phyloP scores from a whole-genome alignment of 2,113 vertebrate species.

The Myocastor coypus region DNA sequence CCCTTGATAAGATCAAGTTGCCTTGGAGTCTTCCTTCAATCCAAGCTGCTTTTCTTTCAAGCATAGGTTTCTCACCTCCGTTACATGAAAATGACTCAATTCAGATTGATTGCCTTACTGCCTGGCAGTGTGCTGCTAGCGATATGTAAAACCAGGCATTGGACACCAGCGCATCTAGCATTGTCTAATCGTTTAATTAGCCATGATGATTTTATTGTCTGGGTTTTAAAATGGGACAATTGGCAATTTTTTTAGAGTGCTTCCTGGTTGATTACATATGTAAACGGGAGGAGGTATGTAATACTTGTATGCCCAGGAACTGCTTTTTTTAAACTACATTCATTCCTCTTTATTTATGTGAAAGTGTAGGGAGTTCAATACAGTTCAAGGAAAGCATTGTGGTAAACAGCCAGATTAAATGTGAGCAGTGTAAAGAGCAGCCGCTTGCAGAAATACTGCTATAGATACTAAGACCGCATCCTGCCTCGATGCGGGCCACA shows the following conservation, averaged over 20 bases:
- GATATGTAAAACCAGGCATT: slow-evolving; percentile 66
- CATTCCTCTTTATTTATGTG: slow-evolving; percentile 88
- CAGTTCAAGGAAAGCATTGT: slow-evolving; percentile 90
- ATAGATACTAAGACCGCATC: slow-evolving; percentile 88
- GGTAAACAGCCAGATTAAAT: slow-evolving; percentile 90
- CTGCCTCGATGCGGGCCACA: slow-evolving; percentile 86
- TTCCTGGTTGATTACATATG: slow-evolving; percentile 85
- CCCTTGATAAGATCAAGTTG: background rate
- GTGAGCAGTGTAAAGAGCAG: slow-evolving; percentile 90
- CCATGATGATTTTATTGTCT: slow-evolving; percentile 84
- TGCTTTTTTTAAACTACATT: slow-evolving; percentile 87
- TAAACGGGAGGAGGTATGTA: slow-evolving; percentile 81
- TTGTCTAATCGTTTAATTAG: slow-evolving; percentile 81
- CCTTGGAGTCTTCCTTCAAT: slow-evolving; percentile 13
- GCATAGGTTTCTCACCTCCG: slow-evolving; percentile 33
- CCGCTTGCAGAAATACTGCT: slow-evolving; percentile 90
- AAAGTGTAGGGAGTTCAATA: slow-evolving; percentile 88
- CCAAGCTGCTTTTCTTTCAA: background rate
- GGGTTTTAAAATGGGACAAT: slow-evolving; percentile 83
- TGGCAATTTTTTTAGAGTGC: slow-evolving; percentile 84
- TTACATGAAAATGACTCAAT: slow-evolving; percentile 58
- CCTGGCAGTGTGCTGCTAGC: slow-evolving; percentile 18
- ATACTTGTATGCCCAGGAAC: slow-evolving; percentile 84
- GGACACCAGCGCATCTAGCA: slow-evolving; percentile 62
- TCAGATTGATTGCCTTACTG: slow-evolving; percentile 45